A percentile compares a stretch with the other conserved stretches of the same genome.
Evolutionary conservation across 2,797 vertebrate genomes (phyloP).

Genomic region (Poecilia gillii): DNA sequence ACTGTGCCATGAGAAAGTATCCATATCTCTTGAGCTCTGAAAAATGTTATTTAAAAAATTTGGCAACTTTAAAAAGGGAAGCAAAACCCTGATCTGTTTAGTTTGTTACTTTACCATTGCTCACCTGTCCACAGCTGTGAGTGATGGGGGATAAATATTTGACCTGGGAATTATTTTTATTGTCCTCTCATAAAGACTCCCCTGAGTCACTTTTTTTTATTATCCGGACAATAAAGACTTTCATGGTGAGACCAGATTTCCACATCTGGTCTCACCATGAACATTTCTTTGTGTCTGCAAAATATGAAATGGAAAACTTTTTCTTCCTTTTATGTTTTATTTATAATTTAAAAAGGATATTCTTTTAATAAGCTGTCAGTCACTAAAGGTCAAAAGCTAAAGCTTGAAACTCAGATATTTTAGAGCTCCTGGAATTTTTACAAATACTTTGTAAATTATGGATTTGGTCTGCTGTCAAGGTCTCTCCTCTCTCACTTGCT

Average conservation of each 20-base stretch:
- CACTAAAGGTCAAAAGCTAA: not conserved
- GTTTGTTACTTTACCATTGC: not conserved
- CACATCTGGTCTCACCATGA: conserved; percentile 39
- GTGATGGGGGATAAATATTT: conserved; percentile 17
- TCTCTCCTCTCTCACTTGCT: not conserved
- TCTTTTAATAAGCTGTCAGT: not conserved
- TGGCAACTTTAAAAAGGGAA: not conserved
- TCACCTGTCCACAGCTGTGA: not conserved
- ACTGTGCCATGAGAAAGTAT: not conserved
- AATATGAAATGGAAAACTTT: conserved; percentile 11
- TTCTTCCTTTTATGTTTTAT: conserved; percentile 11
- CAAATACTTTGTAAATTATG: conserved; percentile 18
- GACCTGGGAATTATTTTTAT: conserved; percentile 45
- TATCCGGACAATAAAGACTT: conserved; percentile 33
- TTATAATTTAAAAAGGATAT: conserved; percentile 13
- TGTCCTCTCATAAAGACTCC: conserved; percentile 35
- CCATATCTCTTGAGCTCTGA: not conserved
- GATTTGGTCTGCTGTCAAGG: conserved; percentile 16
- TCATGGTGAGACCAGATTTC: conserved; percentile 13
- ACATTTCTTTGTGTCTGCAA: conserved; percentile 20
- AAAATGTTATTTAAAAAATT: not conserved
- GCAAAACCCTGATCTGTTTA: not conserved
- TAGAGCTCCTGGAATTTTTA: not conserved
- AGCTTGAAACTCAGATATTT: not conserved
- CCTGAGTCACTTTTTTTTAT: conserved; percentile 11